Base-by-base conservation (phyloP, 2,888 invertebrate species). In the Epinotia bilunana region DNA sequence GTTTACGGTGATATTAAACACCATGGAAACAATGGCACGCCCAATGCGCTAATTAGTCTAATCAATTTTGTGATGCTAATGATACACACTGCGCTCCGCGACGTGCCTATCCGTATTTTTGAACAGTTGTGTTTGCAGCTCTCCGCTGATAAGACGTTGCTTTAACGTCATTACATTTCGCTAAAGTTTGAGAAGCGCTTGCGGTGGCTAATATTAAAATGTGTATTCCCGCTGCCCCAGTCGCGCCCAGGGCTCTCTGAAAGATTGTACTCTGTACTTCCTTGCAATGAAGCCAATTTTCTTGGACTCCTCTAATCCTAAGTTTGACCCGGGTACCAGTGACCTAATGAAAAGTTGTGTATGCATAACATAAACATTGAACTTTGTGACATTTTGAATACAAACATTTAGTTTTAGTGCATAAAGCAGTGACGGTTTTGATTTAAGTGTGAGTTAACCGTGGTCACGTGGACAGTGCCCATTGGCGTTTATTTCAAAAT, bases 131-230 rank as follows among this genome's bases (percentile, higher is more conserved):
- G 77, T 77, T 77, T 67, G 64, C 76, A 76, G 75, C 72, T 73
- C 70, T 39, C 68, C 57, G 62, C 77, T 73, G 77, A 74, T 77
- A 82, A 77, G 78, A 81, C 81, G 83, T 78, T 68, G 73, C 43
- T 23, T 9, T 39, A 33, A 16, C 5, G 67, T 58, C 12, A 28
- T 49, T 20, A 61, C 23, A 63, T 49, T 49, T 4, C 49, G 12
- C 9, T 76, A 84, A 83, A 91, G 86, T 91, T 94, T 93, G 92
- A 88, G 90, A 86, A 86, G 46, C 89, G 77, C 80, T 80, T 77
- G 88, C 79, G 78, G 89, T 86, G 85, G 89, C 93, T 94, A 93
- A 90, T 92, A 93, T 92, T 94, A 93, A 93, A 93, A 90, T 92
- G 90, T 89, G 90, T 93, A 90, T 90, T 86, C 90, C 88, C 90